Base-by-base conservation (phyloP, 2,797 vertebrate species). In the Anguilla anguilla region DNA sequence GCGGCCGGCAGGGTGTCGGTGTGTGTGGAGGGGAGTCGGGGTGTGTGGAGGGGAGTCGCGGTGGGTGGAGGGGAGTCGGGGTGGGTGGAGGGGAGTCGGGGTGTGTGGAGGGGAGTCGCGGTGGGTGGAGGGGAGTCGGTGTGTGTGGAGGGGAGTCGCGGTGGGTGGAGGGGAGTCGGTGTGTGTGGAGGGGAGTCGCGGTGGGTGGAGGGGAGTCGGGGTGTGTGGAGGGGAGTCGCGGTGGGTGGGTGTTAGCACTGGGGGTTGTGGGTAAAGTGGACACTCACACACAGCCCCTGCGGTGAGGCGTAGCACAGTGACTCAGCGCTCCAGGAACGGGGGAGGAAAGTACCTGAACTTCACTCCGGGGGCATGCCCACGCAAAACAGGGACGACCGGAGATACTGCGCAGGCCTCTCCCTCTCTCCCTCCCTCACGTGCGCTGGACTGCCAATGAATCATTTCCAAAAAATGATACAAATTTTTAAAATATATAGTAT, bases 311-410 rank as follows among this genome's bases (percentile, higher is more conserved):
- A 5, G 51, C 15, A 64, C 28, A 77, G 59, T 85, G 84, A 85
- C 84, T 85, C 84, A 85, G 57, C 59, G 10, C 15, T n/a, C 31
- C 13, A 35, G 59, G 22, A 61, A 15, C 2, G 17, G 59, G 51
- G 84, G 35, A 64, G 59, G 59, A 85, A 85, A 85, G 84, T 85
- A 85, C 84, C 84, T 43, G 84, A 85, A 61, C 39, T 85, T 85
- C 39, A 43, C 19, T 46, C 57, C 6, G 35, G 55, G 53, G 28
- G 31, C 53, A 59, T 25, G 19, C 43, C 19, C 19, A 53, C 19
- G 19, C 43, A 83, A 5, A 43, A 5, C 13, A 17, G 77, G 13
- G 25, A 10, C 55, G 55, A 15, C 55, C 15, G 55, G 53, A 57
- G 13, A 15, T 57, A 19, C 55, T 57, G 55, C 15, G 3, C 55